Base-by-base conservation (phyloP, 1,140 invertebrate genomes). In the Drosophila athabasca region DNA sequence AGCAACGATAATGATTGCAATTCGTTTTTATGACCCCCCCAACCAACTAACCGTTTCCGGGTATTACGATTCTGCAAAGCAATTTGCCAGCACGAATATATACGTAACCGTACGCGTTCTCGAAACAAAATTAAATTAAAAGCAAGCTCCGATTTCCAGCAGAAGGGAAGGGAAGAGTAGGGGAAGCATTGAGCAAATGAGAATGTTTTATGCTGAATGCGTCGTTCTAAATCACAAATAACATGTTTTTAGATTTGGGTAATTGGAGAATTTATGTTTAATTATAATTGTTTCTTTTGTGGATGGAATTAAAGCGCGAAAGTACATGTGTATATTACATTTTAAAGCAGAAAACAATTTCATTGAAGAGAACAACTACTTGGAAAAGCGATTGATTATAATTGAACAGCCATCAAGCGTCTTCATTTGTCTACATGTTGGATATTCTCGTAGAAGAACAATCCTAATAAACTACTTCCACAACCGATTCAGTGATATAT, bases 1-100 rank as follows among this genome's bases (percentile, higher is more conserved):
- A 85, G 81, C 74, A 82, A 82, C 82, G 82, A 85, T 85, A 87
- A 87, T 87, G 82, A 87, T 87, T 88, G 75, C 79, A 83, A 88
- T 88, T 75, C 75, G 72, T 88, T 88, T 87, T 88, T 72, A 87
- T 87, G 76, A 61, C 50, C 71, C n/a, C 35, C 48, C 6, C 49
- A 51, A 48, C 46, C 76, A 62, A 69, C 79, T 82, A 81, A 81
- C 75, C 73, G 72, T 57, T 74, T 76, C 70, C 48, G 84, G 83
- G 73, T 66, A 88, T 67, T 72, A 65, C 62, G 61, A 74, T 83
- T 76, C 65, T 58, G 50, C 50, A 66, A 62, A 77, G 79, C 83
- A 78, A 76, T 83, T 88, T 76, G 82, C 43, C 50, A 45, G 46
- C 73, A 87, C 73, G 79, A 75, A 79, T 82, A 67, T 67, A 71